Evolutionary conservation across 2,888 invertebrate genomes (phyloP), one percentile per base, ranked within the genome.

Genomic region (Cloeon dipterum): DNA sequence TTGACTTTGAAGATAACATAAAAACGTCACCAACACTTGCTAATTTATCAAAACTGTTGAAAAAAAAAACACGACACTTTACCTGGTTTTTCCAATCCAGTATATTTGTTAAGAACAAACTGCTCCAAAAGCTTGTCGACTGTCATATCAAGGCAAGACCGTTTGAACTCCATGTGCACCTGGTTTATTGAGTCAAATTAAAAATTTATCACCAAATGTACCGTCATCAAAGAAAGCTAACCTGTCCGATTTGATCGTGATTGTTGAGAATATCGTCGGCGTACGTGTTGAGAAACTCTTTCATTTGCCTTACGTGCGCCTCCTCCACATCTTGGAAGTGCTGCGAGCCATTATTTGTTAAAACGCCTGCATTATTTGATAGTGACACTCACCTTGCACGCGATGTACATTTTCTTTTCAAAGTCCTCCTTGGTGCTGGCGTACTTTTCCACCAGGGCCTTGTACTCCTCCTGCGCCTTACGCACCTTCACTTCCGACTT

Each of bases 271-370:
- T 67, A 42, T 86, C 70, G 50, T 83, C 78, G 41, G 82, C 74
- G 57, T 89, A 93, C 4, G 73, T 74, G 49, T 79, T 81, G 26
- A 93, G 67, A 66, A 93, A 93, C 49, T 88, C 83, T 53, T 88
- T 88, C 89, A 94, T 91, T 55, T 88, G 86, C 46, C 75, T 75
- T 45, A 93, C 60, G 59, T 93, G 91, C 39, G 77, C 73, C 51
- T 88, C 85, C 58, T 94, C 93, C 17, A 91, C 74, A 57, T 85
- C 86, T 66, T 94, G 93, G 54, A 93, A 94, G 54, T 83, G 78
- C 70, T 73, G 45, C 4, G n/a, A n/a, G n/a, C n/a, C n/a, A n/a
- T n/a, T n/a, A n/a, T n/a, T n/a, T n/a, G n/a, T n/a, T n/a, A n/a
- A n/a, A n/a, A n/a, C n/a, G n/a, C n/a, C n/a, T n/a, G n/a, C n/a